Conservation (phyloP, 2,888 invertebrate species). For the Neoitamus cyanurus region DNA sequence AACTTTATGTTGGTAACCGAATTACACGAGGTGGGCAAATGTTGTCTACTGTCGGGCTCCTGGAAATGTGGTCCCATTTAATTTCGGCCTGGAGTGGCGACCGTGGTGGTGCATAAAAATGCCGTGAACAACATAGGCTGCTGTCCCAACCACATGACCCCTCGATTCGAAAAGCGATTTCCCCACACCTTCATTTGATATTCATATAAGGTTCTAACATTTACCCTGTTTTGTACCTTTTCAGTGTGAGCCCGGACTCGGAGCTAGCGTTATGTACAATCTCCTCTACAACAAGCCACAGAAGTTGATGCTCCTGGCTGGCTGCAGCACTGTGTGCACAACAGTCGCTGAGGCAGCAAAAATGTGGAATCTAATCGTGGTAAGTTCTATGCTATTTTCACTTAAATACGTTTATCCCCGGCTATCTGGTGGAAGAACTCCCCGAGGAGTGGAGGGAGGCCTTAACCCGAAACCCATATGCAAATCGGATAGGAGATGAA, state of each 20-base stretch:
- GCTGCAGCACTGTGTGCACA: slow-evolving; percentile 98
- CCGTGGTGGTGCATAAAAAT: not conserved
- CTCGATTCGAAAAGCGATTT: not conserved
- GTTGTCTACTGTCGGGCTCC: not conserved
- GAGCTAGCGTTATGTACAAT: slow-evolving; percentile 98
- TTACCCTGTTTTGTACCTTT: slow-evolving; percentile 56
- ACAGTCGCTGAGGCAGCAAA: slow-evolving; percentile 99
- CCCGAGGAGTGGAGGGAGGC: too few species aligned
- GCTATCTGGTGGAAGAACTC: not conserved
- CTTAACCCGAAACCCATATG: not conserved
- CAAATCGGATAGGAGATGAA: not conserved
- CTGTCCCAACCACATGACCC: not conserved
- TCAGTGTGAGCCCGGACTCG: slow-evolving; percentile 98
- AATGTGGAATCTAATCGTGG: slow-evolving; percentile 99
- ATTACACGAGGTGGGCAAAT: not conserved
- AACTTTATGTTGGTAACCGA: not conserved
- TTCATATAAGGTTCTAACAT: slow-evolving; percentile 11
- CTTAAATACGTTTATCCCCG: not conserved
- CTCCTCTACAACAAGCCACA: slow-evolving; percentile 94
- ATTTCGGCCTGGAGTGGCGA: not conserved
- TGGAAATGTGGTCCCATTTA: not conserved
- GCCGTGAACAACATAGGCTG: not conserved
- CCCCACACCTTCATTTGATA: slow-evolving; percentile 3
- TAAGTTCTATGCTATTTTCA: slow-evolving; percentile 69
- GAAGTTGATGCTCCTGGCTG: slow-evolving; percentile 92